Evolutionary conservation across 2,113 vertebrate species (phyloP).

Genomic region (Mustela nigripes): DNA sequence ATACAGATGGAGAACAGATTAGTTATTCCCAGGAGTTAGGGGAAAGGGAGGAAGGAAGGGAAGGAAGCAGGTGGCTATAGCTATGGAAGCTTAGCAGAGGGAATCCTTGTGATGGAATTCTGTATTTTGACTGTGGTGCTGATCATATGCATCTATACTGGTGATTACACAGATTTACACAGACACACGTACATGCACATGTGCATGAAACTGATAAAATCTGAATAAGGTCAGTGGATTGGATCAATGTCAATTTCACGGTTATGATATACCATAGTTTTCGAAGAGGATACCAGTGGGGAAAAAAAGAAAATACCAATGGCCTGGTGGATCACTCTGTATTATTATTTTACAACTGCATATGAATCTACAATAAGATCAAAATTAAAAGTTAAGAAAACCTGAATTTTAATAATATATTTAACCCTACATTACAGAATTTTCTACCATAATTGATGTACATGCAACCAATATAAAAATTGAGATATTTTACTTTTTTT

Average conservation of each 20-base stretch:
- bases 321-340: neutral
- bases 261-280: neutral
- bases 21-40: neutral
- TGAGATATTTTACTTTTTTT: neutral
- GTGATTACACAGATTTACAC: neutral
- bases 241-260: neutral
- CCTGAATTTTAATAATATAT: neutral
- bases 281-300: neutral
- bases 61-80: neutral
- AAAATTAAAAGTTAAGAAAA: neutral
- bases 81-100: too few species aligned
- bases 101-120: neutral
- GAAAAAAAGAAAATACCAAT: neutral
- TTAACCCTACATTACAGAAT: neutral
- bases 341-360: neutral
- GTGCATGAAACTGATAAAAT: neutral
- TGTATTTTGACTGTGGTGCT: neutral
- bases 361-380: neutral
- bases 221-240: neutral
- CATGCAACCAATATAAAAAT: neutral
- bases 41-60: neutral
- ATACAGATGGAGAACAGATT: neutral
- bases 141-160: neutral
- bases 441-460: neutral
- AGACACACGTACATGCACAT: neutral